Evolutionary conservation across 35 echinoderm and acorn worm species (phyloP).

Genomic region (Ophiothrix spiculata): DNA sequence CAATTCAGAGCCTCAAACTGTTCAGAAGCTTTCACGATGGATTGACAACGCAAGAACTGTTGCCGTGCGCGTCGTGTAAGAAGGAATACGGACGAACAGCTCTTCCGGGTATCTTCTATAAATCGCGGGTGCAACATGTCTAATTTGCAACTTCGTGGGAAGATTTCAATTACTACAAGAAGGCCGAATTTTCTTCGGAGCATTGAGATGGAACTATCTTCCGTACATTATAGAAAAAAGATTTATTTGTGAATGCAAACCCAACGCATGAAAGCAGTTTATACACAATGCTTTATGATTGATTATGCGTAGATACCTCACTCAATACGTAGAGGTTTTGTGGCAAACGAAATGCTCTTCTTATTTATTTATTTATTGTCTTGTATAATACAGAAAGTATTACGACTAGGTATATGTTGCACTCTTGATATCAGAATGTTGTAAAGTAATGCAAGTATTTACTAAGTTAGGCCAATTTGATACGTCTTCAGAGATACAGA

Average conservation of each 20-base stretch:
- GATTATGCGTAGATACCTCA: neutral
- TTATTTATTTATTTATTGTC: conserved; percentile 2
- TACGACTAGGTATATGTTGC: neutral
- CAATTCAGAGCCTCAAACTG: too few relatives aligned
- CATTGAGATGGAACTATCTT: neutral
- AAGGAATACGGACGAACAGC: neutral
- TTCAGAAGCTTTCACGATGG: too few relatives aligned
- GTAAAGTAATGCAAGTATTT: conserved; percentile 2
- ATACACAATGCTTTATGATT: neutral
- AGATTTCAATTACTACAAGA: neutral
- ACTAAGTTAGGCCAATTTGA: neutral
- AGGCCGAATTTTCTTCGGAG: neutral
- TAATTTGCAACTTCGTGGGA: neutral
- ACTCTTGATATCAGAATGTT: neutral
- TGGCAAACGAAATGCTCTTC: neutral
- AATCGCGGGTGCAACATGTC: too few relatives aligned
- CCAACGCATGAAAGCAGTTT: neutral
- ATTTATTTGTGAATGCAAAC: neutral
- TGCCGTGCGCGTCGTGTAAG: neutral
- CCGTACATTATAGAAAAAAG: neutral
- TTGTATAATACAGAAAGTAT: neutral
- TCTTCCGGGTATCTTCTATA: neutral
- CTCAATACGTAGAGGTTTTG: neutral
- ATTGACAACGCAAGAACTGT: too few relatives aligned
- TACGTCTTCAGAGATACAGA: neutral